Evolutionary conservation across 1,140 invertebrate genomes (phyloP).

Genomic region (Agrilus planipennis): DNA sequence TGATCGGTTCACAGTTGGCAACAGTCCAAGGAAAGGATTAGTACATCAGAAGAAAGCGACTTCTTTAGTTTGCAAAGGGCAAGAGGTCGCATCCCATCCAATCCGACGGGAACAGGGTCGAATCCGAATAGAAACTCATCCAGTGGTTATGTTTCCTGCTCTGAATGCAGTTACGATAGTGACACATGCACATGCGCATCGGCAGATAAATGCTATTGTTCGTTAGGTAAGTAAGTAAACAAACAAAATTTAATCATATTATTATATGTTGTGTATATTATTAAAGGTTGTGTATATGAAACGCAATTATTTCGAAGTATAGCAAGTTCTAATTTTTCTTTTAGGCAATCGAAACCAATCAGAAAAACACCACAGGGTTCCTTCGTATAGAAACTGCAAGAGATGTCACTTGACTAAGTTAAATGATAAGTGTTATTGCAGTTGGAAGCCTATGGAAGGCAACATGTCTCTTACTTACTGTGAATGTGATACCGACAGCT

Average conservation of each 20-base stretch:
- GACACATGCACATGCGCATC: slow-evolving; percentile 63
- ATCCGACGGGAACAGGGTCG: slow-evolving; percentile 1
- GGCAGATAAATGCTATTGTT: slow-evolving; percentile 67
- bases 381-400: slow-evolving; percentile 2
- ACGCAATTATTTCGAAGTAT: no score
- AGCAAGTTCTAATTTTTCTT: slow-evolving; percentile 11
- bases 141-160: slow-evolving; percentile 70
- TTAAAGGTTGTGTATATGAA: no score
- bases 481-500: slow-evolving; percentile 74
- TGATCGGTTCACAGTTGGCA: no score
- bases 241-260: no score
- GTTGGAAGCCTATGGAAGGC: slow-evolving; percentile 37
- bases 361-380: slow-evolving; percentile 4
- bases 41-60: slow-evolving; percentile 55
- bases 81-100: slow-evolving; percentile 4
- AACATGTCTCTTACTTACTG: slow-evolving; percentile 30
- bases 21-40: slow-evolving; percentile 39
- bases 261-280: no score
- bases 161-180: slow-evolving; percentile 71
- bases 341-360: no score
- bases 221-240: slow-evolving; percentile 39
- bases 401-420: slow-evolving; percentile 27
- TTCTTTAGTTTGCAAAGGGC: slow-evolving; percentile 42
- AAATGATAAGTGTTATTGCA: slow-evolving; percentile 57
- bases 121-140: slow-evolving; percentile 56